Evolutionary conservation across 2,113 vertebrate genomes (phyloP).

Genomic region (Bubo scandiacus): DNA sequence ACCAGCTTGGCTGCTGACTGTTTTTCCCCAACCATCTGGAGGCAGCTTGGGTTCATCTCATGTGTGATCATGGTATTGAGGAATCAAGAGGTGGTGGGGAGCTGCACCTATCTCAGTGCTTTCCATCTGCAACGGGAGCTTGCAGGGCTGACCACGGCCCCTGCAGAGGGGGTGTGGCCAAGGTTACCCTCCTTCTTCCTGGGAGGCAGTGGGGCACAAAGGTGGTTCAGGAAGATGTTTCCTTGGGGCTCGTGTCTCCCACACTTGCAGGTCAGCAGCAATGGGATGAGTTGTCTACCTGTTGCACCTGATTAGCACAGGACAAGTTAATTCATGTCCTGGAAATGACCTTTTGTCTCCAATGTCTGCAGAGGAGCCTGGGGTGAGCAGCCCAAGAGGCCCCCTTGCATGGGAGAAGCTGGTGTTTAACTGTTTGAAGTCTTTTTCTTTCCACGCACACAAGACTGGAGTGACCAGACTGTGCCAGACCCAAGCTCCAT

Average conservation of each 20-base stretch:
- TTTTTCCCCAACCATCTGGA: fast-evolving
- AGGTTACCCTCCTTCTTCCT: not conserved
- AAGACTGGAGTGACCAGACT: not conserved
- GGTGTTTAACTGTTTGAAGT: not conserved
- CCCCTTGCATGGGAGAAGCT: not conserved
- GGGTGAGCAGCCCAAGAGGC: not conserved
- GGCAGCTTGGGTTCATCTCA: not conserved
- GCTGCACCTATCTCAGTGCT: not conserved
- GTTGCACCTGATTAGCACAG: not conserved
- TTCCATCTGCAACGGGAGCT: not conserved
- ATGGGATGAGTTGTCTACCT: not conserved
- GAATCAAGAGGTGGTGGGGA: not conserved
- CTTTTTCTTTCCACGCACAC: not conserved
- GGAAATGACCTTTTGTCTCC: not conserved
- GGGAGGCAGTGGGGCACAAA: not conserved
- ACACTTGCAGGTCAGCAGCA: not conserved
- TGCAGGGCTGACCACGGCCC: not conserved
- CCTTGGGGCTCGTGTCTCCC: not conserved
- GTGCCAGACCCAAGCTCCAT: not conserved
- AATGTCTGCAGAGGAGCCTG: not conserved
- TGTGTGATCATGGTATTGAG: not conserved
- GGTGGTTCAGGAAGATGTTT: not conserved
- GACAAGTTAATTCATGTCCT: not conserved
- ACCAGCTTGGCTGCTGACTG: not conserved
- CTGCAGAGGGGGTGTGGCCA: not conserved